Evolutionary conservation across 1,140 invertebrate species (phyloP).

Genomic region (Argopecten irradians): DNA sequence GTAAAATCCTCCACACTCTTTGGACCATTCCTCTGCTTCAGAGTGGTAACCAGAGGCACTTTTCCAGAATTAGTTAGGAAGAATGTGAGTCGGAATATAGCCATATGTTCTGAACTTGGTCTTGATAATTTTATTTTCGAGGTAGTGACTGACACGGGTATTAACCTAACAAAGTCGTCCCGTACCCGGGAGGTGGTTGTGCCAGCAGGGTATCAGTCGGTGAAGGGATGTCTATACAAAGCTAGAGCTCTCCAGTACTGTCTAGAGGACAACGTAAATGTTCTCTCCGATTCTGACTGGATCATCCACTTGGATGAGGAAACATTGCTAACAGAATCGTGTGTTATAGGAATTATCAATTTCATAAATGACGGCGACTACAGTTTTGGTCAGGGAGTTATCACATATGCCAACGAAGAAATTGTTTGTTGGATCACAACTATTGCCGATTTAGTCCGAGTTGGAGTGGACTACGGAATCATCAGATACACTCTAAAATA

Average conservation of each 20-base stretch:
- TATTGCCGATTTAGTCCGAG: constrained; percentile 95
- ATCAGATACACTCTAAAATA: constrained; percentile 93
- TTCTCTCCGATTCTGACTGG: constrained; percentile 94
- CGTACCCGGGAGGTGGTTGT: constrained; percentile 90
- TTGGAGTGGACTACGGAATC: constrained; percentile 94
- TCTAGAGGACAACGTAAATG: constrained; percentile 91
- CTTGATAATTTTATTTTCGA: constrained; percentile 98
- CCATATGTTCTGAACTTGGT: constrained; percentile 91
- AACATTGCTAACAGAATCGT: constrained; percentile 95
- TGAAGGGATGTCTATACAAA: constrained; percentile 95
- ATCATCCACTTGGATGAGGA: constrained; percentile 99
- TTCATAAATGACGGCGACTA: constrained; percentile 95
- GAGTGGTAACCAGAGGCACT: constrained; percentile 96
- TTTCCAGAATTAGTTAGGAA: constrained; percentile 92
- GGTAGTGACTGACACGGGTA: constrained; percentile 95
- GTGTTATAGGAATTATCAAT: constrained; percentile 91
- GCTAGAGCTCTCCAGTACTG: constrained; percentile 97
- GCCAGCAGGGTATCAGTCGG: constrained; percentile 89
- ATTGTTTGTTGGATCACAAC: constrained; percentile 98
- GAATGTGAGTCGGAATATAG: constrained; percentile 93
- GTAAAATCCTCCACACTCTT: constrained; percentile 92
- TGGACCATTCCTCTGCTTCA: constrained; percentile 96
- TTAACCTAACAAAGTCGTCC: constrained; percentile 85
- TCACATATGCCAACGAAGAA: constrained; percentile 97
- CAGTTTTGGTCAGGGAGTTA: constrained; percentile 97